Conservation (phyloP, 2,888 invertebrate genomes). For the Diogma glabrata region DNA sequence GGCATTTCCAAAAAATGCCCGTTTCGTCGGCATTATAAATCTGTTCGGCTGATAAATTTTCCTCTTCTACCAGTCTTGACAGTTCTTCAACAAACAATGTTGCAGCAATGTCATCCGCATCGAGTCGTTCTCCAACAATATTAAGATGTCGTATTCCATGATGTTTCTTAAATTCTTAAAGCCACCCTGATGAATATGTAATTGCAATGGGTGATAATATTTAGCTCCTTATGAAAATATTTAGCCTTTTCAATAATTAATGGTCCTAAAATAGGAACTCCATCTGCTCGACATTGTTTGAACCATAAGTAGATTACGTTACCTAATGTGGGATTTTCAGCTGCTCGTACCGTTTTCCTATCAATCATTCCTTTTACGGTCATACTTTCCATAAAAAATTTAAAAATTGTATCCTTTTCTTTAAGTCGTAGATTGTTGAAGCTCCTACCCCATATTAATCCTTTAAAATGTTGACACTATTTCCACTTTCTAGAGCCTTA, state of each 20-base stretch:
- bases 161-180: not conserved
- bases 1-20: conserved; percentile 3
- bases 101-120: not conserved
- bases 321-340: not conserved
- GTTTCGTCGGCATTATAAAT: too few species aligned
- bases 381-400: not conserved
- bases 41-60: too few species aligned
- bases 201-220: not conserved
- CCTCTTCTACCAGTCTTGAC: not conserved
- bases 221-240: not conserved
- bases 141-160: not conserved
- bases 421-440: too few species aligned
- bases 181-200: too few species aligned
- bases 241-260: not conserved
- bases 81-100: not conserved
- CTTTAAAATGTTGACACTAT: too few species aligned
- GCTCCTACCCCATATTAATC: too few species aligned
- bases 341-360: not conserved
- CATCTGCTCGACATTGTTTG: too few species aligned
- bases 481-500: too few species aligned
- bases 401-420: too few species aligned
- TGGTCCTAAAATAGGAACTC: not conserved
- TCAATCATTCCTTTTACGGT: not conserved
- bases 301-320: too few species aligned
- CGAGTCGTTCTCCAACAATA: not conserved